Conservation (phyloP, 1,140 invertebrate genomes). For the Papilio machaon region DNA sequence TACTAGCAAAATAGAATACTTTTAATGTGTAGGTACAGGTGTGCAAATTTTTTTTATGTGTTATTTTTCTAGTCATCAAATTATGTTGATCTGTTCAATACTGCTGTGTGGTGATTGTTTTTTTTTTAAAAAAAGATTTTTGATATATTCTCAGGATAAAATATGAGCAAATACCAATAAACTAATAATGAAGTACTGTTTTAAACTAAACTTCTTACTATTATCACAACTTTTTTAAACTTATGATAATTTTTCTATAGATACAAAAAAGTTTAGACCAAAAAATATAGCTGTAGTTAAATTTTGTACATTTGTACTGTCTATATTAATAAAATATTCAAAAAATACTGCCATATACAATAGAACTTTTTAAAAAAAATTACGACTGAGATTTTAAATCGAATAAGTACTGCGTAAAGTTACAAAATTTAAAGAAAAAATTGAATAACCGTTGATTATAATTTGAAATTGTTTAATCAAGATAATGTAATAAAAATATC, state of each 20-base stretch:
- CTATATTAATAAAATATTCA: not conserved
- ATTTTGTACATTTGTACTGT: not conserved
- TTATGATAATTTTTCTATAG: not conserved
- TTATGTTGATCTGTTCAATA: not conserved
- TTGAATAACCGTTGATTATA: not conserved
- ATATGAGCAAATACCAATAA: not conserved
- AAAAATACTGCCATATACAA: not conserved
- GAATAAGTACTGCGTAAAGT: not conserved
- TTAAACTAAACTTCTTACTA: too few species aligned
- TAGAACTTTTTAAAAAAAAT: not conserved
- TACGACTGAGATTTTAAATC: not conserved
- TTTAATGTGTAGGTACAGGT: not conserved
- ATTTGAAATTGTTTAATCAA: too few species aligned
- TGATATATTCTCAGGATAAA: not conserved
- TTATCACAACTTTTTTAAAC: too few species aligned
- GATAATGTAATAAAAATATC: too few species aligned
- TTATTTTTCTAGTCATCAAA: slow-evolving; percentile 30
- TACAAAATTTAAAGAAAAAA: not conserved
- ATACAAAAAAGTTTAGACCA: not conserved
- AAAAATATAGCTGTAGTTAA: not conserved
- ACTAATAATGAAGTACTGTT: not conserved
- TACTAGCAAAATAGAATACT: not conserved
- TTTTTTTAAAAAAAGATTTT: too few species aligned
- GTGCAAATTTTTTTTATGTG: not conserved
- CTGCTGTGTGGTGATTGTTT: not conserved